Base-by-base conservation (phyloP, 1,140 invertebrate species). In the Zaprionus davidi region DNA sequence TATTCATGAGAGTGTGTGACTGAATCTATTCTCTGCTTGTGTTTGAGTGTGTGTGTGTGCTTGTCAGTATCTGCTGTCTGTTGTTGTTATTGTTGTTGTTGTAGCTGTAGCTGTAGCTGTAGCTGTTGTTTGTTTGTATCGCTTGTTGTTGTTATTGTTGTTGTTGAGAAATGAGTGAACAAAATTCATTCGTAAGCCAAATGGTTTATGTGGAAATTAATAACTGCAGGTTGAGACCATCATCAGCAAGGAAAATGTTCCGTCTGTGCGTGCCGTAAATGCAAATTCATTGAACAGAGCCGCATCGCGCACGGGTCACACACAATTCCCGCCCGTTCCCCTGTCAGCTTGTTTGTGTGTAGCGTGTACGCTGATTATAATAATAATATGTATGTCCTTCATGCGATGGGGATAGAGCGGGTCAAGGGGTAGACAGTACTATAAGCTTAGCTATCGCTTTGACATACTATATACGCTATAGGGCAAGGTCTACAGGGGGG, bases 221-320 rank as follows among this genome's bases (percentile, higher is more conserved):
- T 85, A 82, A 84, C 76, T 85, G 85, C 82, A 85, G 85, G 85
- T 87, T 90, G 85, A 90, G 81, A 90, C 86, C 90, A 91, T 91
- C 88, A 91, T 91, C 91, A 46, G 41, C 82, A 85, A 91, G 79
- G 88, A 91, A 91, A 91, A 91, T 91, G 74, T 84, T 79, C 20
- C 46, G 46, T 62, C 77, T 81, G 81, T 82, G 81, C 79, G 88
- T 88, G 88, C 76, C 73, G 85, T 77, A 85, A 91, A 91, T 91
- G 88, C 82, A 90, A 87, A 85, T 82, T 90, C 82, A 91, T 83
- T 81, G 84, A 90, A 91, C 84, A 85, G 46, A 51, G 67, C 77
- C 90, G 81, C 88, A 24, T 80, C 74, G 59, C 74, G 74, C 84
- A 82, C 68, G 65, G 81, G 78, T 79, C 87, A 80, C 80, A 82